phyloP scores from a whole-genome alignment of 2,888 invertebrate genomes.

The Drosophila anceps region DNA sequence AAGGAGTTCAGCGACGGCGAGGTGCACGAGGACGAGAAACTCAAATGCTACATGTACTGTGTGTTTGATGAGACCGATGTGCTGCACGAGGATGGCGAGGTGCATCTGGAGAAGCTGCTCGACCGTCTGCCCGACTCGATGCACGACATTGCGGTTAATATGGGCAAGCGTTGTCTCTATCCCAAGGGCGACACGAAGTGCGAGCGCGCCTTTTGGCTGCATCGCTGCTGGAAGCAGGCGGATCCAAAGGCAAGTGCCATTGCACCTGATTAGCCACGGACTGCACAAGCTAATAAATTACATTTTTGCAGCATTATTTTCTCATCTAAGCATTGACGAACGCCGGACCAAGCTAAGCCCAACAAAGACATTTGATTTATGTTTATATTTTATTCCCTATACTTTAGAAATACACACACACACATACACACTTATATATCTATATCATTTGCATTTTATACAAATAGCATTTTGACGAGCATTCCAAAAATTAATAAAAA shows the following conservation, averaged over 20 bases:
- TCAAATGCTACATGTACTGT: constrained; percentile 85
- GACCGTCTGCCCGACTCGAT: constrained; percentile 77
- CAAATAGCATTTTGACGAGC: constrained; percentile 36
- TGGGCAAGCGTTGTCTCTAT: constrained; percentile 83
- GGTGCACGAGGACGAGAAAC: constrained; percentile 84
- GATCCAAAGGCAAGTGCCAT: constrained; percentile 76
- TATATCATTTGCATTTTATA: constrained; percentile 16
- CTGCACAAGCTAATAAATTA: constrained; percentile 40
- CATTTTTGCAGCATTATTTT: constrained; percentile 15
- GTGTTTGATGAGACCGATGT: constrained; percentile 84
- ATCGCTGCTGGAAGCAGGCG: constrained; percentile 80
- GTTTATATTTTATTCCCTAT: constrained; percentile 24
- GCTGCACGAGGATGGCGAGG: constrained; percentile 84
- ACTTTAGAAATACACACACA: background rate
- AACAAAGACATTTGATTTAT: constrained; percentile 43
- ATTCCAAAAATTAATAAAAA: constrained; percentile 34
- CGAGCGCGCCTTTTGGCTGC: constrained; percentile 81
- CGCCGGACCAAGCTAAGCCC: constrained; percentile 1
- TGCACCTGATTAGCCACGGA: constrained; percentile 39
- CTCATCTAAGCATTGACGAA: constrained; percentile 8
- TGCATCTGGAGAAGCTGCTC: constrained; percentile 83
- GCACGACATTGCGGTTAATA: constrained; percentile 81
- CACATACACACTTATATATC: background rate
- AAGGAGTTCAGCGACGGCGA: constrained; percentile 85
- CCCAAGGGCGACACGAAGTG: constrained; percentile 83